A percentile compares a stretch with the other conserved stretches of the same genome.
These are phyloP conservation scores for Notodonta ziczac DNA, from an alignment of 2,888 invertebrate species.

Conservation along the genomic window DNA sequence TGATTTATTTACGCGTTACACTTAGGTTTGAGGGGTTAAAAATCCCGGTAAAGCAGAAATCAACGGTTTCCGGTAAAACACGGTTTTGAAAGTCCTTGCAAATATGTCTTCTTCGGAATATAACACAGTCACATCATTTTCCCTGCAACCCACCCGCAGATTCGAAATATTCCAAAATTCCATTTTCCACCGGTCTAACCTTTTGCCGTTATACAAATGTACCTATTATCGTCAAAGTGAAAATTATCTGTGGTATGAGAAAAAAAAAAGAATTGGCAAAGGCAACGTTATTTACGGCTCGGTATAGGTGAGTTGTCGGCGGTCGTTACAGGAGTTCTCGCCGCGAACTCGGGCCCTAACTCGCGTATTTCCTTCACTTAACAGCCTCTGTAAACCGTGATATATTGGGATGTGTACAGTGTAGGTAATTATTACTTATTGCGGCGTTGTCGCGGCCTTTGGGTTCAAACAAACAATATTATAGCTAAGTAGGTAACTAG, in stretches of 20 bases:
- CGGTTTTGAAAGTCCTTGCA: too few relatives aligned
- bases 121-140: too few relatives aligned
- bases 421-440: conserved; percentile 45
- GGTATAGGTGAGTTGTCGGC: conserved; percentile 23
- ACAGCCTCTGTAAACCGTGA: conserved; percentile 37
- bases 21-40: background rate
- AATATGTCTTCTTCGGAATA: too few relatives aligned
- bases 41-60: background rate
- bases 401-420: conserved; percentile 28
- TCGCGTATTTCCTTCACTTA: conserved; percentile 44
- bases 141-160: background rate
- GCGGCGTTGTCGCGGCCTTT: too few relatives aligned
- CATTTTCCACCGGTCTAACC: background rate
- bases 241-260: conserved; percentile 27
- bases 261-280: conserved; percentile 22
- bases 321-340: conserved; percentile 41
- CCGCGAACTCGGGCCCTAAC: conserved; percentile 37
- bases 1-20: conserved; percentile 2
- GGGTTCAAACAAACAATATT: too few relatives aligned
- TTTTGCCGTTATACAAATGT: conserved; percentile 5
- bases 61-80: background rate
- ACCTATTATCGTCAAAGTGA: conserved; percentile 25
- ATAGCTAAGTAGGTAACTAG: too few relatives aligned
- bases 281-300: conserved; percentile 24
- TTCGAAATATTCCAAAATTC: background rate